phyloP scores from a whole-genome alignment of 1,140 invertebrate species.

The Pemphigus obesinymphae region DNA sequence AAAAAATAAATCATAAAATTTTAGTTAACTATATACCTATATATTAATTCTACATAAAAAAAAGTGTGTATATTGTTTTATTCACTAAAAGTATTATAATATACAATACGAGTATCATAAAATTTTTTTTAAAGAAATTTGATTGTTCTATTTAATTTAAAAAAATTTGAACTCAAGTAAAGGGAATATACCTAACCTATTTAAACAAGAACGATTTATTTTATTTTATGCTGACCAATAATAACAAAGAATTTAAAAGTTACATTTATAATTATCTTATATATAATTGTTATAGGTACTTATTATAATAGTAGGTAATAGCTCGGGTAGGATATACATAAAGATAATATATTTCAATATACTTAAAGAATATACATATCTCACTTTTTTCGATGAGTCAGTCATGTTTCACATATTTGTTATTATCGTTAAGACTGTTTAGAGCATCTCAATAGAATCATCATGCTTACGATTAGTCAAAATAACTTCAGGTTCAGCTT shows the following conservation, averaged over 20 bases:
- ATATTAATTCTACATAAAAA: too few relatives aligned
- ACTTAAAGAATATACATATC: not conserved
- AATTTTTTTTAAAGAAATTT: not conserved
- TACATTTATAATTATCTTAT: not conserved
- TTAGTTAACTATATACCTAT: not conserved
- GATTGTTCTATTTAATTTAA: not conserved
- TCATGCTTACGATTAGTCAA: conserved; percentile 33
- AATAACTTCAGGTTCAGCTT: conserved; percentile 12
- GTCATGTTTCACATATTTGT: not conserved
- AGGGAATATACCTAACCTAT: not conserved
- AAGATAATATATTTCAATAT: too few relatives aligned
- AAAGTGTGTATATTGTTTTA: not conserved
- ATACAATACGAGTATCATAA: not conserved
- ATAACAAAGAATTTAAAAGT: too few relatives aligned
- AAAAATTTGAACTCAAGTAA: not conserved
- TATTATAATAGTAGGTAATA: too few relatives aligned
- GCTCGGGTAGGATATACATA: too few relatives aligned
- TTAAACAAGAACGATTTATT: not conserved
- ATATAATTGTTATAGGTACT: not conserved
- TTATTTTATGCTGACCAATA: not conserved
- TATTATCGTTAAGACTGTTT: too few relatives aligned
- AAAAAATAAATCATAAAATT: too few relatives aligned
- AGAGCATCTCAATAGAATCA: not conserved
- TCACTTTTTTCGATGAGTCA: not conserved
- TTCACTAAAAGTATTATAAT: not conserved